phyloP scores from a whole-genome alignment of 2,888 invertebrate genomes.

The Leptinotarsa haldemani region DNA sequence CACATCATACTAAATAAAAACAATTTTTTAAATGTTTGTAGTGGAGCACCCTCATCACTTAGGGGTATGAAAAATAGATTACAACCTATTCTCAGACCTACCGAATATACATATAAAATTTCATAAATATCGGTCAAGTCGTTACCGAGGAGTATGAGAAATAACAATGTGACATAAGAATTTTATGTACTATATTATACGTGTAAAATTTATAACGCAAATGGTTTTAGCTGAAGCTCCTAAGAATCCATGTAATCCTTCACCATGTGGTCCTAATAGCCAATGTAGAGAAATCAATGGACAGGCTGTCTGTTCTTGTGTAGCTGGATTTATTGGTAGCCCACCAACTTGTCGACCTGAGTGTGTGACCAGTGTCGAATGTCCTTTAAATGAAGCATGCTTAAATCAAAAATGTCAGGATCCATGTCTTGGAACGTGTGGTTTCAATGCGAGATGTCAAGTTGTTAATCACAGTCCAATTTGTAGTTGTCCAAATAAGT shows the following conservation, averaged over 20 bases:
- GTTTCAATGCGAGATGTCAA: conserved; percentile 68
- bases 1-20: too few relatives aligned
- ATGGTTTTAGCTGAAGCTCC: conserved; percentile 47
- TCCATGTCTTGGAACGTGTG: conserved; percentile 71
- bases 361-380: conserved; percentile 68
- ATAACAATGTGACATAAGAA: too few relatives aligned
- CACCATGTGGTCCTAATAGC: conserved; percentile 73
- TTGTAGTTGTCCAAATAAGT: conserved; percentile 69
- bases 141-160: too few relatives aligned
- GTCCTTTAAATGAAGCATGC: conserved; percentile 67
- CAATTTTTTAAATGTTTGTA: too few relatives aligned
- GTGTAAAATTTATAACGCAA: too few relatives aligned
- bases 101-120: too few relatives aligned
- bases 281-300: conserved; percentile 69
- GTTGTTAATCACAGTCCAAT: conserved; percentile 72
- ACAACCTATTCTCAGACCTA: too few relatives aligned
- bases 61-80: too few relatives aligned
- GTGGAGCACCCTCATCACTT: too few relatives aligned
- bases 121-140: too few relatives aligned
- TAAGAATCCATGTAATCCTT: conserved; percentile 74
- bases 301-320: conserved; percentile 71
- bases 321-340: conserved; percentile 66
- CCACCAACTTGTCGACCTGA: conserved; percentile 70
- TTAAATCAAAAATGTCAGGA: conserved; percentile 69
- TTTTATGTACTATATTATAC: too few relatives aligned